Base-by-base conservation (phyloP, 2,888 invertebrate species). In the Chloroclystis v-ata region DNA sequence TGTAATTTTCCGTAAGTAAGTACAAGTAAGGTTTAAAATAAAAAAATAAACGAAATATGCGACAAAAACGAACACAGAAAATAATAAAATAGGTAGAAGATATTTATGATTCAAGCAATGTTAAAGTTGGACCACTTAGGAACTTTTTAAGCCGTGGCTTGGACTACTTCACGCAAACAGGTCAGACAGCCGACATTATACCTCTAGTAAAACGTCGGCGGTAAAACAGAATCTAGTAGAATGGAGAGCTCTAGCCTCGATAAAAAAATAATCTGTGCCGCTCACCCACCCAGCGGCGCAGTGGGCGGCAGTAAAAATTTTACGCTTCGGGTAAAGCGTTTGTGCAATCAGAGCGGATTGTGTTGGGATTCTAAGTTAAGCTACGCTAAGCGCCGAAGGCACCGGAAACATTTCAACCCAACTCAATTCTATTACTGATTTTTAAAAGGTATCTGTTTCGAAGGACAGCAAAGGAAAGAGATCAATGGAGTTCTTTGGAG, bases 321-420 rank as follows among this genome's bases (percentile, higher is more conserved):
- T 69, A 75, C 75, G 72, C 70, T 70, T 67, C 61, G 63, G 69
- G 62, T 69, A 75, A 73, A 78, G 63, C 77, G 77, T 77, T 80
- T 82, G 76, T 76, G 80, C 83, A 84, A 84, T 83, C 83, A 82
- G 75, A 64, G 60, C 55, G 77, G 78, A 82, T 83, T 82, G 82
- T 79, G 69, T 66, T 60, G 63, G 59, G 67, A 74, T 72, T 75
- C 73, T 72, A 69, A 75, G 73, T 75, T 77, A 65, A 81, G 73
- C 75, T 61, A 59, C 54, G 65, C 64, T 72, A 72, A 76, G 75
- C 63, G 61, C 61, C 63, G 67, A 64, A 61, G 69, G 68, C 68
- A 68, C 51, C 57, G 54, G 64, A 65, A 73, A 70, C 66, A 72
- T 72, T 73, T 67, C 57, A 28, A 57, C 59, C 53, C 58, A 54